A percentile compares a stretch with the other conserved stretches of the same genome.
These are phyloP conservation scores for Zaprionus tsacasi DNA, from an alignment of 1,140 invertebrate species.

Conservation along the genomic window DNA sequence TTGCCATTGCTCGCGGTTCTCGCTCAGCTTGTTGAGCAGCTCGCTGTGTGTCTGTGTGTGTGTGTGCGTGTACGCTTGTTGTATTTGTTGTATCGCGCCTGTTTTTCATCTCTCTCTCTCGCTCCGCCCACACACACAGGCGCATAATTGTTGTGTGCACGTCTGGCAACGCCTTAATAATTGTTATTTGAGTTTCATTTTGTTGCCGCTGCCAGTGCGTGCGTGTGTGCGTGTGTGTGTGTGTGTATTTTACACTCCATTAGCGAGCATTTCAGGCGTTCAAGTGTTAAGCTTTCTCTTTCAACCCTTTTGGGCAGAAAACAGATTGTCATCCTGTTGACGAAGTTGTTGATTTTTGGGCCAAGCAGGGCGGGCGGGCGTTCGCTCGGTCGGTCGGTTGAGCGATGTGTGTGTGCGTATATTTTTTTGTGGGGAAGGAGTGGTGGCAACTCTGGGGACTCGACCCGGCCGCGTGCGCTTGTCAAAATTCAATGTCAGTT, in stretches of 20 bases:
- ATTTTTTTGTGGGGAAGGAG: slow-evolving; percentile 4
- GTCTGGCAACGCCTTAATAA: slow-evolving; percentile 84
- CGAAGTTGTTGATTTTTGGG: slow-evolving; percentile 44
- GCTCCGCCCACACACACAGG: slow-evolving; percentile 67
- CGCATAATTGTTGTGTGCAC: slow-evolving; percentile 77
- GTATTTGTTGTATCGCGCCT: slow-evolving; percentile 68
- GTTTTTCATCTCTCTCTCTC: slow-evolving; percentile 39
- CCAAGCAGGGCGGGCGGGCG: background rate
- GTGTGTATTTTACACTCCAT: slow-evolving; percentile 76
- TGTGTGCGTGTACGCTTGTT: slow-evolving; percentile 45
- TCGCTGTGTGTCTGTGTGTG: slow-evolving; percentile 5
- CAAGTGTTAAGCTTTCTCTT: slow-evolving; percentile 74
- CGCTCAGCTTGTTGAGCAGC: slow-evolving; percentile 27
- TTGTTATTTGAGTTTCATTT: slow-evolving; percentile 84
- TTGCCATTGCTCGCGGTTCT: slow-evolving; percentile 32
- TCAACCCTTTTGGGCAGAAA: slow-evolving; percentile 59
- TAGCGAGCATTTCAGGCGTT: slow-evolving; percentile 69
- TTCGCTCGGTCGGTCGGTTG: background rate
- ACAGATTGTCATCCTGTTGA: slow-evolving; percentile 22
- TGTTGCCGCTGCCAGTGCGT: slow-evolving; percentile 48
- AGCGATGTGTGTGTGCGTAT: background rate
- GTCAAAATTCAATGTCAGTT: slow-evolving; percentile 82
- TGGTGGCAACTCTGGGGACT: slow-evolving; percentile 44
- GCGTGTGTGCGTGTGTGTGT: slow-evolving; percentile 40
- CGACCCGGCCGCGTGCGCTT: slow-evolving; percentile 36